Evolutionary conservation across 1,140 invertebrate genomes (phyloP), one percentile per base, ranked within the genome.

Genomic region (Subanguina moxae): DNA sequence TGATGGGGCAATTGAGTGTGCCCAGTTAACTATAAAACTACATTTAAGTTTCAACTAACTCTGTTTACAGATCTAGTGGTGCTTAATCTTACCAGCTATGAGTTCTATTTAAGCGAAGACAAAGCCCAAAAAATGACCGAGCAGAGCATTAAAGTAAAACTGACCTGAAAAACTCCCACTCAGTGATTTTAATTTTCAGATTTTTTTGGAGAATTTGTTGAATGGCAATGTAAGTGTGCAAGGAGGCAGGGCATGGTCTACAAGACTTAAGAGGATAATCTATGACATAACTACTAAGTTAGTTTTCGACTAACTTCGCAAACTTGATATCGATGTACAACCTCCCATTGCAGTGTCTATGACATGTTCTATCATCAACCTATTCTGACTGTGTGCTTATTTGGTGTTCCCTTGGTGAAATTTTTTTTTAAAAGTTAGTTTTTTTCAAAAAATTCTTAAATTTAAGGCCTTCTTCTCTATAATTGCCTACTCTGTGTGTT

Each of bases 401-500:
- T 85, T 48, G 91, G 91, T 11, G 85, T 95, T 45, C 93, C 93
- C 11, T 46, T 74, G 3, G 32, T 38, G 11, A 38, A 11, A 5
- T 5, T 5, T 5, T 38, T 38, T 38, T 38, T 38, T 38, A 11
- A 38, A 38, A 38, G 32, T 38, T 38, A 5, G 3, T 38, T 38
- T 11, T 38, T 38, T 38, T 38, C 32, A 38, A 38, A 38, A 38
- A 38, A n/a, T n/a, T 38, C 3, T 38, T 38, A 38, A 38, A 5
- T 38, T 38, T 38, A 3, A 38, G 38, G 90, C 91, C 17, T 94
- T 96, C 82, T 86, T 96, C 9, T 89, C 89, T n/a, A 87, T 95
- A 0, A 95, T 96, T 78, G 89, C 90, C 79, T 95, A 95, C 81
- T 91, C 91, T 1, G 90, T 92, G 70, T 95, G 91, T 83, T 95